Percentiles rank a stretch among this genome's conserved stretches.
Evolutionary conservation across 2,797 vertebrate genomes (phyloP).

Genomic region (Macropodus opercularis): DNA sequence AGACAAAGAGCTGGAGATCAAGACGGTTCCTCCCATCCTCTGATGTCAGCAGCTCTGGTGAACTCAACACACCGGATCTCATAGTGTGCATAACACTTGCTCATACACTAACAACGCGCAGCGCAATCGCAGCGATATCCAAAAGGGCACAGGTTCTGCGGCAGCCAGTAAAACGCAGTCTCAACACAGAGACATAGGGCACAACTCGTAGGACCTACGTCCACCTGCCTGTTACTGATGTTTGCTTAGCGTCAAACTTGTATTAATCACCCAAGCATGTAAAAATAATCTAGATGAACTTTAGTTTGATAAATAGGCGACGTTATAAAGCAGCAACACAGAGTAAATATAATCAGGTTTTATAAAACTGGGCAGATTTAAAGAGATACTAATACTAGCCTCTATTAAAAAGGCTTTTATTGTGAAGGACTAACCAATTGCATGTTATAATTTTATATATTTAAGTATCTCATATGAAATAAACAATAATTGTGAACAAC

Average conservation of each 20-base stretch:
- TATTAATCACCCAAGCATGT: neutral
- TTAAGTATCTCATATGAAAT: too few relatives aligned
- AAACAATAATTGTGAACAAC: too few relatives aligned
- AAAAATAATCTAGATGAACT: neutral
- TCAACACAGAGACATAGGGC: neutral
- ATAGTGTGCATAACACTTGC: slow-evolving; percentile 10
- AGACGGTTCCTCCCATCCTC: slow-evolving; percentile 58
- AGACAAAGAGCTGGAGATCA: slow-evolving; percentile 60
- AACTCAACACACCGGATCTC: slow-evolving; percentile 35
- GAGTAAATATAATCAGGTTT: too few relatives aligned
- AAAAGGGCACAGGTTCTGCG: too few relatives aligned
- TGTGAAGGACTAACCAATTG: too few relatives aligned
- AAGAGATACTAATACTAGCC: too few relatives aligned
- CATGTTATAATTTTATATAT: too few relatives aligned
- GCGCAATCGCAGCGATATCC: neutral
- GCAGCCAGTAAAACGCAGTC: neutral
- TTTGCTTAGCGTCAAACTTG: neutral
- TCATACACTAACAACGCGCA: slow-evolving; percentile 14
- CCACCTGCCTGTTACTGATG: neutral
- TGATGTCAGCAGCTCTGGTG: slow-evolving; percentile 49
- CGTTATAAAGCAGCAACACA: neutral
- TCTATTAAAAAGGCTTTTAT: too few relatives aligned
- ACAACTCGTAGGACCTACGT: neutral
- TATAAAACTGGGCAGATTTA: too few relatives aligned
- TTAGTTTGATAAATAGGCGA: neutral